These are phyloP conservation scores for Harpalus rubripes DNA, from an alignment of 2,888 invertebrate species.

Conservation along the genomic window DNA sequence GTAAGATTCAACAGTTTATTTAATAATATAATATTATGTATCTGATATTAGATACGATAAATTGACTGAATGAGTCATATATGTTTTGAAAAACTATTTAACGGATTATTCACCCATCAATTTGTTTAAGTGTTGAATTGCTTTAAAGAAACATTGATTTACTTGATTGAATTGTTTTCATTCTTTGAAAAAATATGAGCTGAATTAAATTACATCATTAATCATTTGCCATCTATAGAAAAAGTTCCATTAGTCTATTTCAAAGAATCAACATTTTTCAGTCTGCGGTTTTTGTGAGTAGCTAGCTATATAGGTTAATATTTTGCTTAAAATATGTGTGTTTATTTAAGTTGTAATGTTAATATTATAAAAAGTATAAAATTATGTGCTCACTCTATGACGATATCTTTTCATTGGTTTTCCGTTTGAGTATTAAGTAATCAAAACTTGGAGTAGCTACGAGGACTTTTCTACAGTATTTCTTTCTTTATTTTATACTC, in stretches of 20 bases:
- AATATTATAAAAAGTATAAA: too few relatives aligned
- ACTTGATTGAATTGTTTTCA: not conserved
- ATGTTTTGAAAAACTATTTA: not conserved
- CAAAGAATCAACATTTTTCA: too few relatives aligned
- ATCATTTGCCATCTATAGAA: not conserved
- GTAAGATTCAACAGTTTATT: not conserved
- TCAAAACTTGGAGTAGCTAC: too few relatives aligned
- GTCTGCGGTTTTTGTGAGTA: too few relatives aligned
- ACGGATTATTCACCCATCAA: not conserved
- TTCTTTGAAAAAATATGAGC: not conserved
- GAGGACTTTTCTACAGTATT: too few relatives aligned
- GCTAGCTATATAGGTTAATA: too few relatives aligned
- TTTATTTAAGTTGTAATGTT: too few relatives aligned
- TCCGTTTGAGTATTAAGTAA: too few relatives aligned
- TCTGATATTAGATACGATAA: not conserved
- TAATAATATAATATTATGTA: not conserved
- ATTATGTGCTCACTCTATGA: too few relatives aligned
- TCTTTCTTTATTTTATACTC: too few relatives aligned
- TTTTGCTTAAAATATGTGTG: too few relatives aligned
- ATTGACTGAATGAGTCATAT: constrained; percentile 5
- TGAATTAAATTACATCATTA: not conserved
- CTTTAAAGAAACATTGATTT: not conserved
- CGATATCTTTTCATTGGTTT: too few relatives aligned
- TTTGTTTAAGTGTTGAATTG: not conserved
- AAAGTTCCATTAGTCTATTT: not conserved